Base-by-base conservation (phyloP, 92 coral and sea anemone genomes). In the Pocillopora meandrina region DNA sequence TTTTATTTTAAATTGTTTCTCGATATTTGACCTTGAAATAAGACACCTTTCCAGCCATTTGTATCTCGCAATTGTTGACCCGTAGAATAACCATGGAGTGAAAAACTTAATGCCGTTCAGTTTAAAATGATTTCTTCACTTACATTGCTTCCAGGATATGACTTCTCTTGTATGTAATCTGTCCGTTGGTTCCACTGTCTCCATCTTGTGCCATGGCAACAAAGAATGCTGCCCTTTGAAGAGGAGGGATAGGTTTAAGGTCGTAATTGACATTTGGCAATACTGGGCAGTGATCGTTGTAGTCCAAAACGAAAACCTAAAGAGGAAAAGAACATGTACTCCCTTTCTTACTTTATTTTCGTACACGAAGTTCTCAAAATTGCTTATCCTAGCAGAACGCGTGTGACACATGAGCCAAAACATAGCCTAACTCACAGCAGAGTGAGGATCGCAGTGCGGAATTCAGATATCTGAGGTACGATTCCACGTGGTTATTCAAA, bases 271-370 rank as follows among this genome's bases (percentile, higher is more conserved):
- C 84, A 75, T 85, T 76, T 23, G 92, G 95, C 52, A 91, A 76
- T 10, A 96, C 89, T 31, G 98, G 98, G 49, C 98, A 96, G 82
- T 96, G 95, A 76, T 96, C 98, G 85, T 96, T 96, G 71, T 92
- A 91, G 85, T 96, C 98, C 60, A 84, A 36, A 18, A 96, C 93
- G 77, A 90, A 87, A 35, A 96, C 72, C 98, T 96, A 87, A 80
- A 88, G 76, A 12, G 12, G 12, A 52, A 36, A 64, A 2, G n/a
- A 9, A 55, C 34, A 34, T 8, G 9, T 6, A 3, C 12, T 14
- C 2, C 6, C 2, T 52, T 55, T 11, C 11, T 12, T 33, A 76
- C 1, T n/a, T 10, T 59, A 10, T n/a, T 13, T 65, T 31, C 70
- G n/a, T 10, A 33, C 52, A 42, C 8, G 52, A 42, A 42, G 52